A percentile compares a stretch with the other conserved stretches of the same genome.
Conservation (phyloP, 1,140 invertebrate genomes). For the Calephelis virginiensis region DNA sequence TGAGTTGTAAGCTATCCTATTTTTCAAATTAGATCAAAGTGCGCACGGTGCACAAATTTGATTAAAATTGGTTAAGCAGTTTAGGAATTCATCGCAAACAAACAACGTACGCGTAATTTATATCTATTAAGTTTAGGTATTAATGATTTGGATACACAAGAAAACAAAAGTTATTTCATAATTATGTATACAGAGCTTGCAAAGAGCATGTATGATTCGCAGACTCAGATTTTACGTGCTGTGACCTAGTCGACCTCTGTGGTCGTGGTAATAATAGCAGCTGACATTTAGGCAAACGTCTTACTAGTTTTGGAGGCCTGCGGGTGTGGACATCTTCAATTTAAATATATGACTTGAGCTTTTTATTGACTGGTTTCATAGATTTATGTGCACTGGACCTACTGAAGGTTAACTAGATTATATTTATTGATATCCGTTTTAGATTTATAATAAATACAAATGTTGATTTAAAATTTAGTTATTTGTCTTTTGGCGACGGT, state of each 20-base stretch:
- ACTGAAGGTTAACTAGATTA: slow-evolving; percentile 36
- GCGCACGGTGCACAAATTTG: no score
- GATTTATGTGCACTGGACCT: slow-evolving; percentile 30
- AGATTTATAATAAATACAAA: slow-evolving; percentile 13
- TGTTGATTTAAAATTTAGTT: neutral
- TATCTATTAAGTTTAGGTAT: no score
- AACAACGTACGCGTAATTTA: no score
- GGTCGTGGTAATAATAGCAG: slow-evolving; percentile 58
- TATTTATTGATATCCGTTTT: slow-evolving; percentile 29
- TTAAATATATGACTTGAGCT: slow-evolving; percentile 22
- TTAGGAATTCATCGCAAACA: no score
- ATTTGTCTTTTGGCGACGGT: neutral
- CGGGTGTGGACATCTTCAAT: slow-evolving; percentile 37
- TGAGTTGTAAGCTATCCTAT: no score
- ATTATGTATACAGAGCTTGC: no score
- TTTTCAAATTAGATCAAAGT: no score
- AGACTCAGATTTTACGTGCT: slow-evolving; percentile 35
- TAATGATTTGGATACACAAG: no score
- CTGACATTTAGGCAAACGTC: slow-evolving; percentile 60
- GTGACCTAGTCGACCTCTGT: slow-evolving; percentile 48
- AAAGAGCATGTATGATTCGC: slow-evolving; percentile 28
- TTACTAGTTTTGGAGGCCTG: slow-evolving; percentile 62
- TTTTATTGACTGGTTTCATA: slow-evolving; percentile 42
- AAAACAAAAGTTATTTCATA: no score
- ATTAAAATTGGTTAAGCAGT: no score